Conservation (phyloP, 2,888 invertebrate species). For the Sthenelais limicola region DNA sequence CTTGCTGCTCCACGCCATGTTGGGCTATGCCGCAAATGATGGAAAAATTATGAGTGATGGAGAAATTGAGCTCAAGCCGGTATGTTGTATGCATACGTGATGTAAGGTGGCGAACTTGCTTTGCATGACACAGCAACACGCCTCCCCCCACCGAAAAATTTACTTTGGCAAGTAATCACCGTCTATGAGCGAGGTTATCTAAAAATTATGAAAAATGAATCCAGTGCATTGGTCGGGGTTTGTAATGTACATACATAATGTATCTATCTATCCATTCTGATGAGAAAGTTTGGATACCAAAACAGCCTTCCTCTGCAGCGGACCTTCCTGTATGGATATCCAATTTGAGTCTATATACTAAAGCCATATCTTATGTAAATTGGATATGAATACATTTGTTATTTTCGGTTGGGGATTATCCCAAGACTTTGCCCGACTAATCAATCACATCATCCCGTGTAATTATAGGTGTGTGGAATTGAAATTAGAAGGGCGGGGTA, state of each 20-base stretch:
- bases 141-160: conserved; percentile 17
- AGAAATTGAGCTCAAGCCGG: conserved; percentile 35
- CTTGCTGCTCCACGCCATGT: conserved; percentile 26
- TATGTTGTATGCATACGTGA: conserved; percentile 38
- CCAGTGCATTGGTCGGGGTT: conserved; percentile 28
- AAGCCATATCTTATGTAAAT: too few species aligned
- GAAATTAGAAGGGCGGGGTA: too few species aligned
- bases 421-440: too few species aligned
- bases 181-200: conserved; percentile 33
- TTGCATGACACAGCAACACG: conserved; percentile 30
- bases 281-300: too few species aligned
- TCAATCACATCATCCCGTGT: too few species aligned
- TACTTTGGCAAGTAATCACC: conserved; percentile 40
- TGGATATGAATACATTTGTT: too few species aligned
- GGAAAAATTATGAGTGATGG: conserved; percentile 39
- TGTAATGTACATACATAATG: conserved; percentile 36
- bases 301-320: too few species aligned
- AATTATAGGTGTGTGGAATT: too few species aligned
- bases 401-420: too few species aligned
- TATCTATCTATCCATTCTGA: too few species aligned
- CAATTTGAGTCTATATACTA: too few species aligned
- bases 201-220: conserved; percentile 39
- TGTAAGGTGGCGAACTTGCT: conserved; percentile 32
- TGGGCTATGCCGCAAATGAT: conserved; percentile 35
- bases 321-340: too few species aligned